phyloP scores from a whole-genome alignment of 2,113 vertebrate genomes.

The Lipophrys pholis region DNA sequence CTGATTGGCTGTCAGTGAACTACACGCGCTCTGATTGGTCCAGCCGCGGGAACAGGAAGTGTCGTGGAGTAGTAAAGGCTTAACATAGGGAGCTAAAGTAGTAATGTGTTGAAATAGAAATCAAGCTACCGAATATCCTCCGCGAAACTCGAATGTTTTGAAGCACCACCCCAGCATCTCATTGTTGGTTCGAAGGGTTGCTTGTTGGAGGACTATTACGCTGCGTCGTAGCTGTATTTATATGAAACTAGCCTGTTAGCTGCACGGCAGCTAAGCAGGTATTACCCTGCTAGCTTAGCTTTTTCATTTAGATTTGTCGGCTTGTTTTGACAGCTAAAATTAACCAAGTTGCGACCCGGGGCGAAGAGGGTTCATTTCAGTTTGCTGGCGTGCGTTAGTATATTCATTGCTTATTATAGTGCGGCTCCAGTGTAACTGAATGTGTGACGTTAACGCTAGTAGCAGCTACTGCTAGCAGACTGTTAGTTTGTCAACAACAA shows the following conservation, averaged over 20 bases:
- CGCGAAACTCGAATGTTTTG: background rate
- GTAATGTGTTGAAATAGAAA: conserved; percentile 19
- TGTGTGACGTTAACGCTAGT: conserved; percentile 59
- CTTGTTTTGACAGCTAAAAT: conserved; percentile 35
- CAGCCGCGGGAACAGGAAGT: conserved; percentile 64
- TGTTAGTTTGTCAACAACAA: conserved; percentile 54
- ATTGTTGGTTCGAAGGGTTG: background rate
- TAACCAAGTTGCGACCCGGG: background rate
- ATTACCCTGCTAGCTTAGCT: conserved; percentile 44
- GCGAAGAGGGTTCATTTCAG: background rate
- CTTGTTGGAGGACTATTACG: background rate
- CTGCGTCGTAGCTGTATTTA: conserved; percentile 9
- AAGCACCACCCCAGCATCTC: too few relatives aligned
- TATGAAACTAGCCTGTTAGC: conserved; percentile 52
- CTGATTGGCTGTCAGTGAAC: conserved; percentile 74
- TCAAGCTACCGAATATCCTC: background rate
- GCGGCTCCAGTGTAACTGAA: conserved; percentile 47
- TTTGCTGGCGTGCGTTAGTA: conserved; percentile 9
- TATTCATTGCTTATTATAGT: background rate
- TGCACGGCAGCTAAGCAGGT: conserved; percentile 43
- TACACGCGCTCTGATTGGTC: conserved; percentile 68
- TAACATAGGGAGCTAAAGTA: conserved; percentile 56
- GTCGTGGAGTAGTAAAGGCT: conserved; percentile 50
- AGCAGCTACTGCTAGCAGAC: conserved; percentile 66
- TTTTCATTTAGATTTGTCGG: conserved; percentile 10